A percentile compares a stretch with the other conserved stretches of the same genome.
Evolutionary conservation across 2,113 vertebrate species (phyloP).

Genomic region (Empidonax alnorum): DNA sequence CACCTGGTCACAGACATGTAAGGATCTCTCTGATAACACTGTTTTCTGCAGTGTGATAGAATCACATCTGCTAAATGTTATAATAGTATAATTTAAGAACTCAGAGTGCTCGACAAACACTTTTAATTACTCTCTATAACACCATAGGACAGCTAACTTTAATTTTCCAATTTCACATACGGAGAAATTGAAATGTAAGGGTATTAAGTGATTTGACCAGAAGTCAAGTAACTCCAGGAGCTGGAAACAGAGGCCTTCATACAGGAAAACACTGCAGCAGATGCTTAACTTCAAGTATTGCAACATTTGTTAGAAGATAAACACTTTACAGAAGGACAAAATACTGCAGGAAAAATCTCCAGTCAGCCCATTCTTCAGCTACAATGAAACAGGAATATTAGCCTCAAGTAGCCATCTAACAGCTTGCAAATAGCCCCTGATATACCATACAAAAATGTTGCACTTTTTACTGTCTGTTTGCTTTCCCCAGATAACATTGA

Average conservation of each 20-base stretch:
- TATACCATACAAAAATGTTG: not conserved
- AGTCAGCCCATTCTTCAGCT: not conserved
- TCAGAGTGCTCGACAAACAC: not conserved
- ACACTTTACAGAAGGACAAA: conserved; percentile 9
- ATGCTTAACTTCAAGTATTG: conserved; percentile 17
- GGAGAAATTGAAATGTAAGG: not conserved
- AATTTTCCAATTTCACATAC: not conserved
- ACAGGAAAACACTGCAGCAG: not conserved
- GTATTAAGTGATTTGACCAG: conserved; percentile 11
- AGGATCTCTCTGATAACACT: not conserved
- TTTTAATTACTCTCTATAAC: not conserved
- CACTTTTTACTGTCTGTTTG: not conserved
- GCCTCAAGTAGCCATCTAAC: not conserved
- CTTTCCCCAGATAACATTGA: not conserved
- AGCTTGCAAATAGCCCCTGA: not conserved
- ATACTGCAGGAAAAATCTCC: not conserved
- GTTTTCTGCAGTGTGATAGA: not conserved
- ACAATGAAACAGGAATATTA: not conserved
- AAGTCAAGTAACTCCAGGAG: not conserved
- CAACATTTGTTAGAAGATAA: not conserved
- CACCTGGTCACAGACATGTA: accelerated
- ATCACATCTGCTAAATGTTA: not conserved
- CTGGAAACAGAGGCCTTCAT: not conserved
- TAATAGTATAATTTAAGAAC: not conserved
- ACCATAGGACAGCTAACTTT: not conserved